phyloP scores from a whole-genome alignment of 2,797 vertebrate species.

The Lutjanus campechanus region DNA sequence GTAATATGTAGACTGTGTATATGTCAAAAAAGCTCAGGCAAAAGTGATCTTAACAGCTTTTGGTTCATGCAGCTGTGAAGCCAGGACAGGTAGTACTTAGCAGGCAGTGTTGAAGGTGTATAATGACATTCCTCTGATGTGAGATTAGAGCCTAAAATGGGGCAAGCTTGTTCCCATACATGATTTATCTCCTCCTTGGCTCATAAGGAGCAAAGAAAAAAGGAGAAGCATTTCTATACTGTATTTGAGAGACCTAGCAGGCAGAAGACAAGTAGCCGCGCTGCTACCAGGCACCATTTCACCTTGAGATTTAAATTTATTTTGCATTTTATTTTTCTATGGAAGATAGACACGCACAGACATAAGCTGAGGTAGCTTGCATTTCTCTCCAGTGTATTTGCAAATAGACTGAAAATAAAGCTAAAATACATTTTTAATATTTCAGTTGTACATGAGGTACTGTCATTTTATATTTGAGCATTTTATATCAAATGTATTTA shows the following conservation, averaged over 20 bases:
- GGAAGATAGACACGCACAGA: conserved; percentile 72
- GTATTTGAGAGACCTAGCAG: conserved; percentile 51
- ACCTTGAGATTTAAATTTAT: conserved; percentile 66
- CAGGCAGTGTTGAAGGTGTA: conserved; percentile 72
- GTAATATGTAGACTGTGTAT: conserved; percentile 64
- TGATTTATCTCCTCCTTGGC: conserved; percentile 67
- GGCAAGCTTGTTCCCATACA: conserved; percentile 72
- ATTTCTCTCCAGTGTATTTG: conserved; percentile 72
- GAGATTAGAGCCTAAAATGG: conserved; percentile 79
- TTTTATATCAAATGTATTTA: conserved; percentile 89
- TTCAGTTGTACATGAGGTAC: conserved; percentile 87
- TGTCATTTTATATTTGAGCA: conserved; percentile 86
- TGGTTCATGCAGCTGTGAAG: conserved; percentile 74
- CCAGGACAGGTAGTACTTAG: conserved; percentile 71
- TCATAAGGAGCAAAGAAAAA: conserved; percentile 61
- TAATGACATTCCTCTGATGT: conserved; percentile 80
- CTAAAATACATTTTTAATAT: conserved; percentile 79
- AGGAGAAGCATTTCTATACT: conserved; percentile 63
- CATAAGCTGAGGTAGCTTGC: conserved; percentile 75
- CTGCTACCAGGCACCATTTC: conserved; percentile 72
- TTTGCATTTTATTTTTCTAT: conserved; percentile 78
- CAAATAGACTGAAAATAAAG: conserved; percentile 72
- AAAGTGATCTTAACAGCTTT: conserved; percentile 66
- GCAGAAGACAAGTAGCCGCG: conserved; percentile 62
- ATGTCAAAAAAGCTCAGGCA: conserved; percentile 80